A percentile compares a stretch with the other conserved stretches of the same genome.
Conservation (phyloP, 1,140 invertebrate species). For the Holcopasites calliopsidis region DNA sequence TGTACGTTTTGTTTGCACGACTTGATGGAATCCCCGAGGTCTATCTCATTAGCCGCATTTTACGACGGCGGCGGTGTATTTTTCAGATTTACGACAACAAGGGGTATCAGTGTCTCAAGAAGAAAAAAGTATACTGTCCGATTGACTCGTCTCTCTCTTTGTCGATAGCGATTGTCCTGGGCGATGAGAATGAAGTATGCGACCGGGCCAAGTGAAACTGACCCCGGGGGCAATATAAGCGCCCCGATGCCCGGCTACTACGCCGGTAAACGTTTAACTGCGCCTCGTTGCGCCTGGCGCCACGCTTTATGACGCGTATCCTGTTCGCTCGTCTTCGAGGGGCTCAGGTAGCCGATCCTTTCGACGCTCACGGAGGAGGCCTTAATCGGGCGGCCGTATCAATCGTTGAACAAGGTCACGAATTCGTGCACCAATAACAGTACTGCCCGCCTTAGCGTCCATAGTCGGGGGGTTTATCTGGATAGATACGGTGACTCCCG, state of each 20-base stretch:
- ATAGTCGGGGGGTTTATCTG: no score
- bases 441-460: no score
- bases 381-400: background rate
- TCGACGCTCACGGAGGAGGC: background rate
- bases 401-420: conserved; percentile 36
- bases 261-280: conserved; percentile 31
- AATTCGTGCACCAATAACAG: no score
- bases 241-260: background rate
- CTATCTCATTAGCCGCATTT: background rate
- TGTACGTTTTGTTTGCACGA: background rate
- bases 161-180: background rate
- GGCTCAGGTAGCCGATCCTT: conserved; percentile 45
- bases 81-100: conserved; percentile 2
- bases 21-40: background rate
- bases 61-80: background rate
- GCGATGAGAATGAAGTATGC: background rate
- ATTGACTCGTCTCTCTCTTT: background rate
- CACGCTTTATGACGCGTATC: conserved; percentile 64
- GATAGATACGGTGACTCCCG: no score
- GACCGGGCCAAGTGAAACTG: background rate
- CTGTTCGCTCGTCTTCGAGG: conserved; percentile 17
- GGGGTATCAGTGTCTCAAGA: background rate
- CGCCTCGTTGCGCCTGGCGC: conserved; percentile 67
- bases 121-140: background rate
- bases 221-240: background rate